Conservation (phyloP, 2,797 vertebrate species). For the Champsocephalus esox region DNA sequence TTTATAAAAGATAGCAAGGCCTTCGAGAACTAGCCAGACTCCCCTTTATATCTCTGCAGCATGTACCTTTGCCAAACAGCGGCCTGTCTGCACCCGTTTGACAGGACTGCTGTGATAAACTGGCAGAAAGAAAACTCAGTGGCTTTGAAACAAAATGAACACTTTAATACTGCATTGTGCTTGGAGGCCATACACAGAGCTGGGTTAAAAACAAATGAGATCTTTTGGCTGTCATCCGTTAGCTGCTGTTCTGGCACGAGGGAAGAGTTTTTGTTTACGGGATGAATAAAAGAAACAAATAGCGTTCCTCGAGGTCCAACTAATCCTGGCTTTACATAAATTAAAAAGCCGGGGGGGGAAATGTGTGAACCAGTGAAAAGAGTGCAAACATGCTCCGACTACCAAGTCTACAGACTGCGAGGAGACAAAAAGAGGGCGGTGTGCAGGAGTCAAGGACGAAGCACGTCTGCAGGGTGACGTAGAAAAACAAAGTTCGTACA, state of each 20-base stretch:
- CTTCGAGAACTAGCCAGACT: constrained; percentile 26
- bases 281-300: constrained; percentile 66
- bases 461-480: constrained; percentile 40
- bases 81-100: not conserved
- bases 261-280: constrained; percentile 55
- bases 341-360: constrained; percentile 44
- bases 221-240: constrained; percentile 52
- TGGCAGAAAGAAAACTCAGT: constrained; percentile 46
- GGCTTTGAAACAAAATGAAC: constrained; percentile 60
- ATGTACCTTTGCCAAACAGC: constrained; percentile 26
- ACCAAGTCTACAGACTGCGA: constrained; percentile 32
- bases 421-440: constrained; percentile 17
- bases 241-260: constrained; percentile 46
- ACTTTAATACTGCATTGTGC: constrained; percentile 67
- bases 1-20: constrained; percentile 40
- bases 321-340: constrained; percentile 77
- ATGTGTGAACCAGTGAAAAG: constrained; percentile 53
- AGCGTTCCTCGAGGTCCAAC: constrained; percentile 60
- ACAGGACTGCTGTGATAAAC: constrained; percentile 26
- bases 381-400: constrained; percentile 57
- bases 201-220: constrained; percentile 49
- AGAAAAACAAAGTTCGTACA: constrained; percentile 54
- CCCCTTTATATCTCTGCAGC: constrained; percentile 39
- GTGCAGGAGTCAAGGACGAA: constrained; percentile 50
- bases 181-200: constrained; percentile 61